These are phyloP conservation scores for Zoanthus sansibaricus DNA, from an alignment of 92 coral and sea anemone genomes.

Conservation along the genomic window DNA sequence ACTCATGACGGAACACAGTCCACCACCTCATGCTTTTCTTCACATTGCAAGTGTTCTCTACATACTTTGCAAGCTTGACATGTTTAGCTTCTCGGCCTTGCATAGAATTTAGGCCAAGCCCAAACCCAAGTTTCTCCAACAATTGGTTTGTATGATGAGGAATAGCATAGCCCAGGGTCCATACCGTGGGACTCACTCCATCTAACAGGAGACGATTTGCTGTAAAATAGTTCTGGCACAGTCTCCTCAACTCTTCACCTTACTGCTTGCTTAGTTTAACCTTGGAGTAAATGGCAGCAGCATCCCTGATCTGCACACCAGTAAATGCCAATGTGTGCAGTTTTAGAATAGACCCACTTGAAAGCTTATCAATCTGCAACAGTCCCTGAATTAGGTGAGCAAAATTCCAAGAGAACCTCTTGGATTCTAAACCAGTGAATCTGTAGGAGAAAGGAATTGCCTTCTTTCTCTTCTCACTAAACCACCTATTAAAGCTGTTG, in stretches of 20 bases:
- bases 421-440: constrained; percentile 30
- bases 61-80: too few species aligned
- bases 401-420: constrained; percentile 55
- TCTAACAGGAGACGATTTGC: too few species aligned
- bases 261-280: constrained; percentile 46
- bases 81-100: too few species aligned
- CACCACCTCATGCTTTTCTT: too few species aligned
- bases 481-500: constrained; percentile 2
- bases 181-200: too few species aligned
- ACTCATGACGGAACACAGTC: too few species aligned
- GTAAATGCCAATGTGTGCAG: constrained; percentile 48
- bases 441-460: not conserved
- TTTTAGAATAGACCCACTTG: constrained; percentile 43
- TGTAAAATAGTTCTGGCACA: too few species aligned
- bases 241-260: constrained; percentile 34
- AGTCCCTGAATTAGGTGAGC: constrained; percentile 46
- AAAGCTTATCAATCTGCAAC: constrained; percentile 29
- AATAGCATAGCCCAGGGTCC: too few species aligned
- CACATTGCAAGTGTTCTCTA: too few species aligned
- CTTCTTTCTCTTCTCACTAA: constrained; percentile 16
- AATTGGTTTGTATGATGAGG: too few species aligned
- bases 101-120: too few species aligned
- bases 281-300: constrained; percentile 61
- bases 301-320: constrained; percentile 52
- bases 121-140: too few species aligned